Base-by-base conservation (phyloP, 2,888 invertebrate species). In the Xestia c-nigrum region DNA sequence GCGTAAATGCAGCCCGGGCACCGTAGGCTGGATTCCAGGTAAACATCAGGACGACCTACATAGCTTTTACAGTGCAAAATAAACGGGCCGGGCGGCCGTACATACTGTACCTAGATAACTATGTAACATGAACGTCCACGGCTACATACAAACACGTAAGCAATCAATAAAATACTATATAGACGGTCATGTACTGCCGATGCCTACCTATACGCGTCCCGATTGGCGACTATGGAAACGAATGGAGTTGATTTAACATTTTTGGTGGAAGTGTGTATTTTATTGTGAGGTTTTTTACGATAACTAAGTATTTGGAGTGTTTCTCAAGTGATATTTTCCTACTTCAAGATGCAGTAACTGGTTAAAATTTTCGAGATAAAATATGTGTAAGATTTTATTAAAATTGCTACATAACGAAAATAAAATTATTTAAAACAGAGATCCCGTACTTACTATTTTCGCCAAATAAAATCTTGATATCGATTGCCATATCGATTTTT, bases 401-500 rank as follows among this genome's bases (percentile, higher is more conserved):
- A 16, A 40, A 3, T 64, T 21, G 43, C 19, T 6, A 7, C 24
- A 12, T 52, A 6, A 31, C 1, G 14, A 57, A 46, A 59, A 46
- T 38, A 24, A 3, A 38, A 21, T 46, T 6, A 9, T 52, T 64
- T 40, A 31, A 47, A 4, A n/a, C n/a, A 40, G 0, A 47, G 4
- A 63, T 31, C 31, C 19, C 50, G n/a, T 31, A 14, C 24, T 6
- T 46, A 76, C 9, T 57, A 38, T n/a, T 43, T 52, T 31, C 3
- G 10, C 1, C 9, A 43, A 38, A 47, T 31, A 4, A 38, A 40
- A 38, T 38, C 4, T 7, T 50, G 24, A 10, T 72, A 85, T 86
- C 86, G 86, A 85, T 94, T 92, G 83, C 74, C 72, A 66, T 89
- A 95, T 95, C 93, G 95, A 96, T 95, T 93, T 85, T 81, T 86